Conservation (phyloP, 53 echinoderm and acorn worm species). For the Temnopleurus reevesii region DNA sequence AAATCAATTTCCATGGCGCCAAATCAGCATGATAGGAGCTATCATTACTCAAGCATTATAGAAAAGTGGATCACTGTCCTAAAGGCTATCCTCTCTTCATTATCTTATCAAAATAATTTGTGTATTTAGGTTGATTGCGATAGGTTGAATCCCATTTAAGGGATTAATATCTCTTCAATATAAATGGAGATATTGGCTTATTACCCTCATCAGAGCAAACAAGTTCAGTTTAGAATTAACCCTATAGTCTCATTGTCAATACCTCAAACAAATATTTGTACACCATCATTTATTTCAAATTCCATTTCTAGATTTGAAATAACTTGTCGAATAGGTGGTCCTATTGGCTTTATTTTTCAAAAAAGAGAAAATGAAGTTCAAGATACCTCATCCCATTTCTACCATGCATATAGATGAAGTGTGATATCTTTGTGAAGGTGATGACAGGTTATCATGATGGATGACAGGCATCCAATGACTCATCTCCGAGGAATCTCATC, state of each 20-base stretch:
- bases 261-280: too few relatives aligned
- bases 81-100: neutral
- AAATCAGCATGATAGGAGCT: constrained; percentile 15
- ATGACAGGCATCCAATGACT: constrained; percentile 6
- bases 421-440: constrained; percentile 11
- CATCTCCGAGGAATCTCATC: neutral
- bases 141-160: neutral
- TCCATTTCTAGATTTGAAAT: too few relatives aligned
- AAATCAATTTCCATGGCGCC: constrained; percentile 37
- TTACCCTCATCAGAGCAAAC: too few relatives aligned
- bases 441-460: constrained; percentile 21
- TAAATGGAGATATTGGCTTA: too few relatives aligned
- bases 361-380: too few relatives aligned
- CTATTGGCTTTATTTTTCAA: too few relatives aligned
- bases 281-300: too few relatives aligned
- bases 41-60: neutral
- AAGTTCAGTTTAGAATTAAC: too few relatives aligned
- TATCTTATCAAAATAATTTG: neutral
- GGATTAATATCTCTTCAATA: too few relatives aligned
- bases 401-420: neutral
- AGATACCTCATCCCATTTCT: too few relatives aligned
- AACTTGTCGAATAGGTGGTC: too few relatives aligned
- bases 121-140: neutral
- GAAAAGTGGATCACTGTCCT: neutral
- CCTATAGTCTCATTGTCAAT: too few relatives aligned